Evolutionary conservation across 35 echinoderm and acorn worm species (phyloP).

Genomic region (Ophioderma brevispina): DNA sequence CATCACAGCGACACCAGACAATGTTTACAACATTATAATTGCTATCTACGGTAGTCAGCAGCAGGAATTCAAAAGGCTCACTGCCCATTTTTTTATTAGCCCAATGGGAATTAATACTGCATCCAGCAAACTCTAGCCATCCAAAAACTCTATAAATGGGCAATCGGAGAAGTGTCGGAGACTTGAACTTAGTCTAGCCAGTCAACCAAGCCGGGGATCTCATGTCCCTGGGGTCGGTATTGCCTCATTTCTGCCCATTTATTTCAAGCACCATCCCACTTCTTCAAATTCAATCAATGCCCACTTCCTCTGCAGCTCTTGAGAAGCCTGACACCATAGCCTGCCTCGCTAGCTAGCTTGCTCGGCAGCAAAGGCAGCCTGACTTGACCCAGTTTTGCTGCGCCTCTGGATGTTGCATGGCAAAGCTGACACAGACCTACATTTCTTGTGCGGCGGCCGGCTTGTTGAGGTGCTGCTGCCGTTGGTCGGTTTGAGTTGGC

Average conservation of each 20-base stretch:
- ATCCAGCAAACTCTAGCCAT: no score
- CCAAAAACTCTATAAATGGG: no score
- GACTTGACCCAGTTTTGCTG: conserved; percentile 1
- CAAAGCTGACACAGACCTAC: conserved; percentile 2
- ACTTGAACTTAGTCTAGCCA: conserved; percentile 2
- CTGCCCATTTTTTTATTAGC: no score
- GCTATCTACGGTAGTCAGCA: no score
- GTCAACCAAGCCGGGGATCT: not conserved
- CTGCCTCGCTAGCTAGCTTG: not conserved
- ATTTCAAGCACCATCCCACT: conserved; percentile 6
- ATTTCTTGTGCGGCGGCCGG: not conserved
- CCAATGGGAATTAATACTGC: no score
- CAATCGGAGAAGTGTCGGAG: not conserved
- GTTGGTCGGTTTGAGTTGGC: not conserved
- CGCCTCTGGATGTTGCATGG: not conserved
- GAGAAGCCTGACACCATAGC: not conserved
- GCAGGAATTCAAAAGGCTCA: no score
- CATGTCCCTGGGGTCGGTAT: not conserved
- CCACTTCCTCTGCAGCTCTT: conserved; percentile 1
- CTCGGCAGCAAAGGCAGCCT: not conserved
- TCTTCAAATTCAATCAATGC: conserved; percentile 11
- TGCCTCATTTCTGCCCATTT: conserved; percentile 12
- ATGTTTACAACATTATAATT: no score
- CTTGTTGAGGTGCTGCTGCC: not conserved
- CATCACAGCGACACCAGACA: no score